These are phyloP conservation scores for Sylvicola fuscatus DNA, from an alignment of 2,888 invertebrate species.

Conservation along the genomic window DNA sequence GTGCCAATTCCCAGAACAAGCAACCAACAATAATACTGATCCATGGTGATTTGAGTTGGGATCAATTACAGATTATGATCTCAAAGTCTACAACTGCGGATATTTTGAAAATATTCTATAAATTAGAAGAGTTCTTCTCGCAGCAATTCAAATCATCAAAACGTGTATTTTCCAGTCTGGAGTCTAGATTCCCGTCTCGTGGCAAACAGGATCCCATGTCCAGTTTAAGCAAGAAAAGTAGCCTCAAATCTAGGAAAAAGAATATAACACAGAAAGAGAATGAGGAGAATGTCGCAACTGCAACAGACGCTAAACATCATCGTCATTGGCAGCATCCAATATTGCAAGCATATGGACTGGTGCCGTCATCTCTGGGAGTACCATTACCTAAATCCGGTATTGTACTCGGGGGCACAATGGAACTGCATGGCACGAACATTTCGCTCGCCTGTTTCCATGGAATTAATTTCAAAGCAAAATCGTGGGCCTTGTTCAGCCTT, in stretches of 20 bases:
- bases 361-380: constrained; percentile 48
- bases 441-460: constrained; percentile 95
- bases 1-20: constrained; percentile 13
- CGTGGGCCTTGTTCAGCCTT: constrained; percentile 88
- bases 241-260: neutral
- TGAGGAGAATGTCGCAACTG: constrained; percentile 23
- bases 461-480: constrained; percentile 73
- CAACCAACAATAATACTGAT: constrained; percentile 76
- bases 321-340: constrained; percentile 90
- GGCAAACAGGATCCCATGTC: neutral
- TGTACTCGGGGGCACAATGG: constrained; percentile 71
- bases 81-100: constrained; percentile 94
- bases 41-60: constrained; percentile 86
- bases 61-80: constrained; percentile 90
- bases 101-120: constrained; percentile 88
- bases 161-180: constrained; percentile 62
- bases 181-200: constrained; percentile 22
- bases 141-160: constrained; percentile 95
- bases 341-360: constrained; percentile 57
- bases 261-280: constrained; percentile 9
- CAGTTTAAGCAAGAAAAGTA: neutral
- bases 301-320: constrained; percentile 56
- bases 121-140: constrained; percentile 92
- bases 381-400: constrained; percentile 51
- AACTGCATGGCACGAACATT: constrained; percentile 74